Evolutionary conservation across 2,113 vertebrate genomes (phyloP).

Genomic region (Plestiodon gilberti): DNA sequence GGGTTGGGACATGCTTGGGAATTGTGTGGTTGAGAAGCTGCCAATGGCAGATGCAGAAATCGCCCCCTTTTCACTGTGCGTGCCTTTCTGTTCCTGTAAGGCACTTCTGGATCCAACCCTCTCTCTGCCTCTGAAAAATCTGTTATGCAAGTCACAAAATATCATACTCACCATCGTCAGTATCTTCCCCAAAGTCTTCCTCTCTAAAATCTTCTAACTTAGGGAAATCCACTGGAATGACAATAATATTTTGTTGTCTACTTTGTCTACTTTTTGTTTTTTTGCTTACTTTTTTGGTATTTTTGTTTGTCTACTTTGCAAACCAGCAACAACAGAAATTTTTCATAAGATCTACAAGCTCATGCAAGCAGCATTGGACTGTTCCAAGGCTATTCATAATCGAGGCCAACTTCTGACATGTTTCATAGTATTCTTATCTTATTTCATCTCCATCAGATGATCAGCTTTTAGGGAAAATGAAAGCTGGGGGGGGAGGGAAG

Average conservation of each 20-base stretch:
- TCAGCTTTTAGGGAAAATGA: conserved; percentile 47
- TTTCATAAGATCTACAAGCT: not conserved
- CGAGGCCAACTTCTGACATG: not conserved
- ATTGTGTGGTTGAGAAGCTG: too few species aligned
- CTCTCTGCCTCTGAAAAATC: not conserved
- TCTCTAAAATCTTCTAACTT: conserved; percentile 65
- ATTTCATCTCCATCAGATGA: conserved; percentile 36
- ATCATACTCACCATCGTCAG: conserved; percentile 71
- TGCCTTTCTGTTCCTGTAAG: too few species aligned
- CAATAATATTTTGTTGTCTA: too few species aligned
- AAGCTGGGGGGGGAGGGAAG: not conserved
- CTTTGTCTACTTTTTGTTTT: too few species aligned
- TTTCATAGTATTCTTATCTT: conserved; percentile 24
- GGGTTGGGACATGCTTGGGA: too few species aligned
- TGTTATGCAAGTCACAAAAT: conserved; percentile 13
- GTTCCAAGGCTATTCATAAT: not conserved
- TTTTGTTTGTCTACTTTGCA: not conserved
- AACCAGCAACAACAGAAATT: not conserved
- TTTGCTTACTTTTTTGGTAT: too few species aligned
- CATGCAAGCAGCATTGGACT: not conserved
- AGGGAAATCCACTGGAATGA: conserved; percentile 77
- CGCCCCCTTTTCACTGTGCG: too few species aligned
- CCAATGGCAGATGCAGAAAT: too few species aligned
- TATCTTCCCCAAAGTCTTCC: conserved; percentile 71
- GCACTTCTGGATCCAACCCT: not conserved